Evolutionary conservation across 2,888 invertebrate species (phyloP), one percentile per base, ranked within the genome.

Genomic region (Parthenolecanium corni): DNA sequence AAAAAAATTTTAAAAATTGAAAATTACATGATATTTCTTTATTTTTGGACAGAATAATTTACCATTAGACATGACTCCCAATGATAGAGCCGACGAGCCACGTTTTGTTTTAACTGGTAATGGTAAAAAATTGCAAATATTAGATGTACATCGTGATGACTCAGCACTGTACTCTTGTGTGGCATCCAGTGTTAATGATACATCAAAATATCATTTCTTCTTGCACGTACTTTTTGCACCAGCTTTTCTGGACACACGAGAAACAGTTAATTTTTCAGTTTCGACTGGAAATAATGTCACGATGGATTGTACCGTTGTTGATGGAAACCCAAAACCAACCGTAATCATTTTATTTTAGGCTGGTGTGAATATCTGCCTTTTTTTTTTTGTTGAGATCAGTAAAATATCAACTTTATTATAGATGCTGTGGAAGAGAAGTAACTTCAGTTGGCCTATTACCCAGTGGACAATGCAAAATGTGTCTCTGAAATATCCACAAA

Each of bases 71-170:
- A 46, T 47, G 46, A 44, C 16, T 25, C 9, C 2, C 6, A 57
- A 57, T 25, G 47, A 57, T 1, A 44, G 46, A 31, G 44, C 57
- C 12, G 46, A 46, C 31, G 47, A 57, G 21, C 57, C 57, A 5
- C 57, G 46, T 18, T 57, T 25, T 14, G 46, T 31, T 12, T 24
- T 56, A 18, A 46, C 24, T 25, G 2, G 25, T 18, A 25, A 31
- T 14, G 57, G 57, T 14, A 46, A 42, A 56, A 42, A n/a, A 16
- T 18, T 56, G 21, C 40, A 44, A 56, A 57, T 57, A 46, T 9
- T 46, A 3, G 42, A 47, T 11, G 47, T 57, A n/a, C 9, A 12
- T 20, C 4, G 12, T 31, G 23, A 24, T 20, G 57, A 57, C 44
- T 46, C 46, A 2, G 46, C 25, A 46, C 14, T 46, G 1, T 57